phyloP scores from a whole-genome alignment of 2,113 vertebrate genomes.

The Condylura cristata region DNA sequence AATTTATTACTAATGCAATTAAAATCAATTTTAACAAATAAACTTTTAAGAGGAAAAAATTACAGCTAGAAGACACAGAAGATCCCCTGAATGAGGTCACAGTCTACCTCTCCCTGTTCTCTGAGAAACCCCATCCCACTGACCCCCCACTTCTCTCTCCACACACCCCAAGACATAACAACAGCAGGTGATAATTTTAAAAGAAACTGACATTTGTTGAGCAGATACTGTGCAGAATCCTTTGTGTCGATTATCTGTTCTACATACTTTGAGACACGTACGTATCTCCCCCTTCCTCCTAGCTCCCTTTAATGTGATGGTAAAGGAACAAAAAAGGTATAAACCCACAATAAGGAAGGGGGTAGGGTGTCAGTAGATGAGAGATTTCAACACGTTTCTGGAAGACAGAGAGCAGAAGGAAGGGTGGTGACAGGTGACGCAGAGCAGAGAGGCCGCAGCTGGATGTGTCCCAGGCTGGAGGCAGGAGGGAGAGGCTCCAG shows the following conservation, averaged over 20 bases:
- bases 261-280: slow-evolving; percentile 1
- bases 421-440: slow-evolving; percentile 74
- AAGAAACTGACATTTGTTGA: slow-evolving; percentile 55
- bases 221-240: not conserved
- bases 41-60: slow-evolving; percentile 53
- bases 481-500: not conserved
- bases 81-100: not conserved
- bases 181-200: slow-evolving; percentile 36
- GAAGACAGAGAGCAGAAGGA: slow-evolving; percentile 74
- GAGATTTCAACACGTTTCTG: slow-evolving; percentile 76
- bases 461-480: slow-evolving; percentile 46
- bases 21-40: slow-evolving; percentile 60
- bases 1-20: slow-evolving; percentile 61
- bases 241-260: slow-evolving; percentile 14
- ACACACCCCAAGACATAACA: not conserved
- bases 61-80: not conserved
- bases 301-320: slow-evolving; percentile 47
- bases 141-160: not conserved
- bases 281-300: slow-evolving; percentile 38
- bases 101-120: too few relatives aligned
- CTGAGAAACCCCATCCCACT: not conserved
- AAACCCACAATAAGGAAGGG: slow-evolving; percentile 64
- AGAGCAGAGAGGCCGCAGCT: slow-evolving; percentile 70
- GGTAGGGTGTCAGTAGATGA: slow-evolving; percentile 63
- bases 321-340: slow-evolving; percentile 61